Evolutionary conservation across 2,113 vertebrate genomes (phyloP), one percentile per base, ranked within the genome.

Genomic region (Sardina pilchardus): DNA sequence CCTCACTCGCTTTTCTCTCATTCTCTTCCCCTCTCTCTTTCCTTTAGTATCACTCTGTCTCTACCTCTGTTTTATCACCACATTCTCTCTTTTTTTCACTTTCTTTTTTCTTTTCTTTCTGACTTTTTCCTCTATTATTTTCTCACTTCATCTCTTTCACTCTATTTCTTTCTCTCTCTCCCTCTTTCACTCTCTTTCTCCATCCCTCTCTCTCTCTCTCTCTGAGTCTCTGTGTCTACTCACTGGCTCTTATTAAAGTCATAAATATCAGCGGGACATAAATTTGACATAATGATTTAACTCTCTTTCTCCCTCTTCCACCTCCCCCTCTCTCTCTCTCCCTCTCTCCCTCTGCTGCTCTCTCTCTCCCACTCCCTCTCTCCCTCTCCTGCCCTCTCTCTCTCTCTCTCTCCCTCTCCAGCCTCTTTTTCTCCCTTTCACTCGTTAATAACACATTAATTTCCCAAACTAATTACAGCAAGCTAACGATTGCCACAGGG

Each of bases 391-490:
- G 59, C 2, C 16, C 81, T 53, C 39, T 21, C 17, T 39, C 82
- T 87, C 36, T 67, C 86, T 53, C 39, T 75, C 34, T 80, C 53
- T 81, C 14, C 26, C n/a, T 84, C 63, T 47, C 39, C 67, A n/a
- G 56, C 36, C 86, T 12, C 53, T 47, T 83, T 81, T 84, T 67
- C 19, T 34, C 30, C 16, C 42, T 44, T 67, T 48, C 82, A 85
- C 90, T 93, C 89, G 93, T 94, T 92, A 92, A 92, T 91, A 91
- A 88, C 85, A 78, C 91, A 92, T 94, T 91, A 89, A 88, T 91
- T 90, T 86, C 88, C 88, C 88, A 88, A 88, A 91, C 91, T 92
- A 93, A 94, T 94, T 93, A 92, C 90, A 86, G 83, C 83, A 85
- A 87, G 88, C 88, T 88, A 85, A 89, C 86, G 88, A 90, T 88